Conservation (phyloP, 2,797 vertebrate genomes). For the Linurgus olivaceus region DNA sequence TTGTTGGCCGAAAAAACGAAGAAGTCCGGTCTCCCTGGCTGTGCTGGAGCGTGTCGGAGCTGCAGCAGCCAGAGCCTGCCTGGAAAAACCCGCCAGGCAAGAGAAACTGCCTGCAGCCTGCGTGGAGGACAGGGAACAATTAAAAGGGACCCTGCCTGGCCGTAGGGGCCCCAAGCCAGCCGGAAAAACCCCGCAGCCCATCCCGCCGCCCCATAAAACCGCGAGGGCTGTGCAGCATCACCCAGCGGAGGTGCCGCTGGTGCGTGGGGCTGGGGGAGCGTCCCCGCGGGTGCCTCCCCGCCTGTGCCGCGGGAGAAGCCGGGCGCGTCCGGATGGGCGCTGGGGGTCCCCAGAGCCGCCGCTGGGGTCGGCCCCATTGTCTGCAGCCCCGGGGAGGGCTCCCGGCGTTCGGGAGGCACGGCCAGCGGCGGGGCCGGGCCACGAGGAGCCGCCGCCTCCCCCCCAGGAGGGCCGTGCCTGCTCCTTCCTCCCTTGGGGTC, state of each 20-base stretch:
- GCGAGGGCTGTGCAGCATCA: neutral
- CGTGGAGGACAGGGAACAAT: neutral
- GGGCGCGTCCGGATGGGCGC: neutral
- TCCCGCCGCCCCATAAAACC: too few species aligned
- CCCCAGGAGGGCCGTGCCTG: neutral
- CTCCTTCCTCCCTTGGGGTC: neutral
- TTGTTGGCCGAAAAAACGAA: neutral
- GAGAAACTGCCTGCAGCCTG: slow-evolving; percentile 7
- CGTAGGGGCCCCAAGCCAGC: neutral
- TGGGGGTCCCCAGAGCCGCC: neutral
- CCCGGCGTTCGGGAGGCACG: neutral
- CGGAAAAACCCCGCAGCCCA: neutral
- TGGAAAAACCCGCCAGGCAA: slow-evolving; percentile 43
- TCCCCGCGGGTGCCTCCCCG: neutral
- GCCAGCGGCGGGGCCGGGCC: neutral
- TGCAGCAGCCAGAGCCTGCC: neutral
- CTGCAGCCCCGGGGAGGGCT: neutral
- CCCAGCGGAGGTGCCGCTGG: neutral
- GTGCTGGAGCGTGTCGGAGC: neutral
- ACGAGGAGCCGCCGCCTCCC: neutral
- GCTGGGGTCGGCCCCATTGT: slow-evolving; percentile 4
- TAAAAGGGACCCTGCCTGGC: neutral
- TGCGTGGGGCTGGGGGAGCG: neutral
- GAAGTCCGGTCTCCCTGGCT: neutral
- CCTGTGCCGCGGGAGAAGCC: neutral